These are phyloP conservation scores for Styela plicata DNA, from an alignment of 23 tunicate genomes.

Conservation along the genomic window DNA sequence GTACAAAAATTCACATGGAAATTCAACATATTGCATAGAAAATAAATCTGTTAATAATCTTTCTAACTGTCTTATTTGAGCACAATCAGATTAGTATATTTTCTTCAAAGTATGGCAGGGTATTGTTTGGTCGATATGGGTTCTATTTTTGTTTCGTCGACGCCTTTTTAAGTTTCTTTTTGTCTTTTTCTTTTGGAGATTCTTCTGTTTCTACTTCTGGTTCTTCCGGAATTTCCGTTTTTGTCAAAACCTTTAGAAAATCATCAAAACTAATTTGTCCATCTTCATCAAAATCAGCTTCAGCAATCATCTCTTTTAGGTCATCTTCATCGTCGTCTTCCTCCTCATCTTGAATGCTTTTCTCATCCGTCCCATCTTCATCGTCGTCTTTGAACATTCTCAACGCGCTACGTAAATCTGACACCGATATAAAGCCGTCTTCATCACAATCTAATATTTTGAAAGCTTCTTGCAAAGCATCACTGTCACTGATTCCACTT, in stretches of 20 bases:
- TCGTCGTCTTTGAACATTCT: constrained; percentile 41
- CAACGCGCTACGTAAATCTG: constrained; percentile 61
- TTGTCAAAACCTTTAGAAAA: constrained; percentile 47
- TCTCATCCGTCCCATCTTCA: background rate
- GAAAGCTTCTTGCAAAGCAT: constrained; percentile 76
- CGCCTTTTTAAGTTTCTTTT: background rate
- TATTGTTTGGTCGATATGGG: too few species aligned
- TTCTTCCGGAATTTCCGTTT: background rate
- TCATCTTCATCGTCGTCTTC: constrained; percentile 50
- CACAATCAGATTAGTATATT: too few species aligned
- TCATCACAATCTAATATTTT: constrained; percentile 90
- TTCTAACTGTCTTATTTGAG: too few species aligned
- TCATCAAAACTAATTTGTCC: constrained; percentile 78
- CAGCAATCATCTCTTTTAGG: constrained; percentile 77
- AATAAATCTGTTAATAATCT: too few species aligned
- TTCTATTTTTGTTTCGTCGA: too few species aligned
- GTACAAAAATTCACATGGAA: too few species aligned
- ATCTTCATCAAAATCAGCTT: constrained; percentile 72
- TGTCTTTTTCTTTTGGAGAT: background rate
- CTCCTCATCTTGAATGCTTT: constrained; percentile 39
- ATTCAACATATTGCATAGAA: too few species aligned
- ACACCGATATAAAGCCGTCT: constrained; percentile 83
- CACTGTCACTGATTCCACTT: constrained; percentile 22
- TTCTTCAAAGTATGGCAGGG: too few species aligned
- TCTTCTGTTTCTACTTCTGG: background rate